Evolutionary conservation across 2,888 invertebrate genomes (phyloP).

Genomic region (Eustalomyia histrio): DNA sequence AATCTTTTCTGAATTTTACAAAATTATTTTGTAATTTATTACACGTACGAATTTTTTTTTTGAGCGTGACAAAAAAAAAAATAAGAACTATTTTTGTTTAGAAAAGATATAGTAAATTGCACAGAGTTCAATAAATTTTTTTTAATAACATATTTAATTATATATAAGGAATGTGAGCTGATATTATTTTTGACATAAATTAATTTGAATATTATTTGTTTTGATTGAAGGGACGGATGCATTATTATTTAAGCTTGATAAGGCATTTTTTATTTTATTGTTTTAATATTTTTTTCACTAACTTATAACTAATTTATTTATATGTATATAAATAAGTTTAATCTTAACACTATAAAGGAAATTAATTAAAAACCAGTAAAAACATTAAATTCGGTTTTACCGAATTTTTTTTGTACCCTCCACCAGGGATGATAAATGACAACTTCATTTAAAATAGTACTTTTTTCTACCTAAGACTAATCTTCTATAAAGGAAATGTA

Average conservation of each 20-base stretch:
- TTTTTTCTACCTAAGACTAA: too few species aligned
- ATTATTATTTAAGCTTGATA: conserved; percentile 15
- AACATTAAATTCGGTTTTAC: too few species aligned
- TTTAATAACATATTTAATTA: neutral
- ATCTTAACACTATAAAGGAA: neutral
- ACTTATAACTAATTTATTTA: neutral
- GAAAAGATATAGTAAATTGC: conserved; percentile 15
- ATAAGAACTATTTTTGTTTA: neutral
- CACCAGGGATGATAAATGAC: too few species aligned
- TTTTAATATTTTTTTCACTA: neutral
- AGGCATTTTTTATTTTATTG: conserved; percentile 33
- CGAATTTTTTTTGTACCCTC: too few species aligned
- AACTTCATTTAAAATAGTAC: too few species aligned
- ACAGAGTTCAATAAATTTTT: neutral
- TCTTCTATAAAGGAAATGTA: too few species aligned
- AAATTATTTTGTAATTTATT: too few species aligned
- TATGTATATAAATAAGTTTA: neutral
- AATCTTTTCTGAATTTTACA: too few species aligned
- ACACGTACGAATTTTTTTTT: too few species aligned
- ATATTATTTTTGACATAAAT: neutral
- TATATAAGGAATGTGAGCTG: neutral
- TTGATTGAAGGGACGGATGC: conserved; percentile 41
- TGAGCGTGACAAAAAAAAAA: too few species aligned
- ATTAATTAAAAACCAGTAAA: neutral
- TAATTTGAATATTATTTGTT: conserved; percentile 1